Conservation (phyloP, 1,140 invertebrate genomes). For the Drosophila ficusphila region DNA sequence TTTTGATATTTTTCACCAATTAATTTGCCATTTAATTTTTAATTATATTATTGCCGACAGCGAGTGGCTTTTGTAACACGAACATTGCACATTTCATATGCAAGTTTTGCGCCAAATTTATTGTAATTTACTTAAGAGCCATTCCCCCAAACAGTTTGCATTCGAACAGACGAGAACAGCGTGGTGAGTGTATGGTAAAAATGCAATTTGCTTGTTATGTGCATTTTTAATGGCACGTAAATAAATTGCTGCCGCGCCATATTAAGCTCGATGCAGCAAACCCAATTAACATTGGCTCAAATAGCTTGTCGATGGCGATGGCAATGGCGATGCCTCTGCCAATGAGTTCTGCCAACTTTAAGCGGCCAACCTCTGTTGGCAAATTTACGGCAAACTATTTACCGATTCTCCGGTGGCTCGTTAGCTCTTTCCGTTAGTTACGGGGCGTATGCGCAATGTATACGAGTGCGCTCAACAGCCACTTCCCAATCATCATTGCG, state of each 20-base stretch:
- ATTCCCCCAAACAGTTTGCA: background rate
- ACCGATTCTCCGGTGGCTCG: slow-evolving; percentile 48
- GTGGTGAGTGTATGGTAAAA: slow-evolving; percentile 24
- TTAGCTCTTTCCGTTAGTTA: slow-evolving; percentile 11
- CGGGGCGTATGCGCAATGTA: slow-evolving; percentile 48
- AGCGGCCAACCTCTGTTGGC: slow-evolving; percentile 10
- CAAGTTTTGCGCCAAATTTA: slow-evolving; percentile 58
- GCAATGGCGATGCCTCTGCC: slow-evolving; percentile 13
- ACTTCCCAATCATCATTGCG: slow-evolving; percentile 46
- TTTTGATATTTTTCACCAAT: slow-evolving; percentile 64
- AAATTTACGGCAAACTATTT: slow-evolving; percentile 49
- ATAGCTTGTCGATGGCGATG: slow-evolving; percentile 20
- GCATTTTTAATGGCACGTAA: slow-evolving; percentile 61
- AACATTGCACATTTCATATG: slow-evolving; percentile 51
- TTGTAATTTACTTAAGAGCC: slow-evolving; percentile 75
- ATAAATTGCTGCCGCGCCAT: slow-evolving; percentile 56
- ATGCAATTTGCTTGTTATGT: slow-evolving; percentile 55
- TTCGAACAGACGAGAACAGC: background rate
- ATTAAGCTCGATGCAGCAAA: slow-evolving; percentile 59
- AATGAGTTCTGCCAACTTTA: slow-evolving; percentile 40
- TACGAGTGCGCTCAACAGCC: background rate
- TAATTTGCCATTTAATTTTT: slow-evolving; percentile 78
- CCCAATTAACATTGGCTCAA: slow-evolving; percentile 55
- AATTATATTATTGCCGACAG: slow-evolving; percentile 70
- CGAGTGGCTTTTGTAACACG: slow-evolving; percentile 43